phyloP scores from a whole-genome alignment of 2,888 invertebrate species.

The Phengaris arion region DNA sequence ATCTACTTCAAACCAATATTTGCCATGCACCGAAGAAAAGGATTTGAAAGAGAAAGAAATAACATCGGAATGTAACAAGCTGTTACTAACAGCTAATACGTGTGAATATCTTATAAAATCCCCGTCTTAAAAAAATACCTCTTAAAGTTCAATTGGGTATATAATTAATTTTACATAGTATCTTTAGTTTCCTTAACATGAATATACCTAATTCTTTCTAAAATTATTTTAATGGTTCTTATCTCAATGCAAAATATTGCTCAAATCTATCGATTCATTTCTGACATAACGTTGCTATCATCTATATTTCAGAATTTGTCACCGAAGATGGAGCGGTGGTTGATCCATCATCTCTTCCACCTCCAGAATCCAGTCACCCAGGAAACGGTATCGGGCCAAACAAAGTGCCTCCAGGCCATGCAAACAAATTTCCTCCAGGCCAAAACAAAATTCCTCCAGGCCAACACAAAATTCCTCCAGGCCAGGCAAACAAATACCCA shows the following conservation, averaged over 20 bases:
- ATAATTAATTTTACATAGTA: neutral
- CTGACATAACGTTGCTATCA: neutral
- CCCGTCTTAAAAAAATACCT: neutral
- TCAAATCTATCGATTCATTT: too few species aligned
- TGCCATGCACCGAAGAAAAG: neutral
- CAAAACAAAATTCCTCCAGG: constrained; percentile 13
- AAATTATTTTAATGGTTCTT: too few species aligned
- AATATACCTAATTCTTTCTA: too few species aligned
- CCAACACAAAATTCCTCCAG: neutral
- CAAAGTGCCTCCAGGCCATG: neutral
- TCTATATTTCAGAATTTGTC: constrained; percentile 56
- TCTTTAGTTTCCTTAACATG: neutral
- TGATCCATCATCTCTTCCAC: constrained; percentile 34
- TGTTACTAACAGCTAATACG: too few species aligned
- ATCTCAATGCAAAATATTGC: too few species aligned
- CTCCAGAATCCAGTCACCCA: neutral
- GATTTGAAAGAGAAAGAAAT: neutral
- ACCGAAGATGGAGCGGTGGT: constrained; percentile 56
- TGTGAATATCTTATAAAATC: neutral
- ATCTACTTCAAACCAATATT: too few species aligned
- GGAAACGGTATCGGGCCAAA: neutral
- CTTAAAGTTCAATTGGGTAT: neutral
- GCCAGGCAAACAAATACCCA: neutral
- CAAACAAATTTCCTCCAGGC: neutral
- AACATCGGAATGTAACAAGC: neutral